Evolutionary conservation across 2,888 invertebrate species (phyloP).

Genomic region (Trachelus troglodyta): DNA sequence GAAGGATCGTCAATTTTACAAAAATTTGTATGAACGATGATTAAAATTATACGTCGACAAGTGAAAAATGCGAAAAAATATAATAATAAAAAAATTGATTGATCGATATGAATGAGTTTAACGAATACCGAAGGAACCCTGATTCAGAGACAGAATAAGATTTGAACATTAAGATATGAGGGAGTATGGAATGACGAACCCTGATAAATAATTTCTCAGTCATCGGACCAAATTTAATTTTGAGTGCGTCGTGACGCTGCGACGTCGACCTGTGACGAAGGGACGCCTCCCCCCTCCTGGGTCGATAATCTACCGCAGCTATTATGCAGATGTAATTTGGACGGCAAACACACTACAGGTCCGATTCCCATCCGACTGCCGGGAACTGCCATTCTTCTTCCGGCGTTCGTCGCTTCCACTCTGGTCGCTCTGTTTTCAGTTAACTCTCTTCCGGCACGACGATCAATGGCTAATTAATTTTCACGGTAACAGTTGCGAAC

Average conservation of each 20-base stretch:
- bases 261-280: slow-evolving; percentile 41
- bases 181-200: too few species aligned
- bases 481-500: neutral
- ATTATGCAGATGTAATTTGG: slow-evolving; percentile 62
- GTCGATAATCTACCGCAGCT: slow-evolving; percentile 56
- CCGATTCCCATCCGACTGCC: slow-evolving; percentile 48
- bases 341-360: slow-evolving; percentile 52
- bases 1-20: neutral
- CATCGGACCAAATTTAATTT: slow-evolving; percentile 39
- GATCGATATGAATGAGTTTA: too few species aligned
- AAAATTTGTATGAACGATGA: too few species aligned
- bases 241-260: slow-evolving; percentile 12
- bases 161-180: too few species aligned
- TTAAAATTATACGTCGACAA: too few species aligned
- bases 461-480: slow-evolving; percentile 39
- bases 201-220: slow-evolving; percentile 32
- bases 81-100: too few species aligned
- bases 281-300: slow-evolving; percentile 45
- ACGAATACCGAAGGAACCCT: too few species aligned
- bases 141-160: too few species aligned
- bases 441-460: slow-evolving; percentile 12
- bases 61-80: too few species aligned
- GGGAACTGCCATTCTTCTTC: slow-evolving; percentile 43
- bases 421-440: slow-evolving; percentile 25
- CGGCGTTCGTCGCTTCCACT: slow-evolving; percentile 26